These are phyloP conservation scores for Lepidurus arcticus DNA, from an alignment of 1,140 invertebrate species.

Conservation along the genomic window DNA sequence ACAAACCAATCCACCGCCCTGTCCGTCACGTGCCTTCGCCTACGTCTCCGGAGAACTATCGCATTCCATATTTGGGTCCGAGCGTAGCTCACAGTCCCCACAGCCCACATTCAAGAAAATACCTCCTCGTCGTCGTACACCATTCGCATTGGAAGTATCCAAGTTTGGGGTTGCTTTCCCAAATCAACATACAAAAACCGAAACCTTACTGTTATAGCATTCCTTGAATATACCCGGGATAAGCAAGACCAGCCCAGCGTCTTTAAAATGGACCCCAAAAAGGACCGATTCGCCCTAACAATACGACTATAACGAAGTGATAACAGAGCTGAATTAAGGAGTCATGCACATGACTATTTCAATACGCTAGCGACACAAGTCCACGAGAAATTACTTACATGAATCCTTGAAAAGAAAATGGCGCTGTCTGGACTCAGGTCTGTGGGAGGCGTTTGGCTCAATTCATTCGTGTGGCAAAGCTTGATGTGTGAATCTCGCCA, in stretches of 20 bases:
- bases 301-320: not conserved
- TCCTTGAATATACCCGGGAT: not conserved
- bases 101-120: not conserved
- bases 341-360: not conserved
- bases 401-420: not conserved
- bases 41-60: not conserved
- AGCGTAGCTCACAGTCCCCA: not conserved
- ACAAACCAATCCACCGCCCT: not conserved
- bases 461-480: not conserved
- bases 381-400: not conserved
- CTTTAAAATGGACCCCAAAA: not conserved
- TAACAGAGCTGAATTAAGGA: not conserved
- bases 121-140: not conserved
- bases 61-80: not conserved
- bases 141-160: not conserved
- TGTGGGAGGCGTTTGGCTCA: not conserved
- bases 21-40: slow-evolving; percentile 1
- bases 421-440: not conserved
- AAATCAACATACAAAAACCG: not conserved
- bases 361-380: not conserved
- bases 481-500: not conserved
- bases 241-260: not conserved
- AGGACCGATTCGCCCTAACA: not conserved
- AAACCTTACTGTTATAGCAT: not conserved
- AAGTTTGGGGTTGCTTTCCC: slow-evolving; percentile 11